Base-by-base conservation (phyloP, 2,113 vertebrate genomes). In the Chascanopsetta lugubris region DNA sequence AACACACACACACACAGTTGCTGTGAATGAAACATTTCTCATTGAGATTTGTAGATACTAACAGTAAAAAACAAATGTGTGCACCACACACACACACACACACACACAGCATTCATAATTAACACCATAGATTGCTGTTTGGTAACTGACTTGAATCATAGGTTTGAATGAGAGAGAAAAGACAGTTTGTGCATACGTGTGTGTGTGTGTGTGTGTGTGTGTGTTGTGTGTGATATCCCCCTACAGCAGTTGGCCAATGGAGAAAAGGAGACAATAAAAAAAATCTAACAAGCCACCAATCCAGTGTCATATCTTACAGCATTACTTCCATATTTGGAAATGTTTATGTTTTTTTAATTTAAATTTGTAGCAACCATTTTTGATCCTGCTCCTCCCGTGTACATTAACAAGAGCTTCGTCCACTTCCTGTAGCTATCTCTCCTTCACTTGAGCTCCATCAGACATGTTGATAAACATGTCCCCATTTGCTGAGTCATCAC, bases 371-470 rank as follows among this genome's bases (percentile, higher is more conserved):
- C 27, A 11, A 48, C 59, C 53, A 60, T 24, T 53, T 21, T 42
- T 46, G n/a, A 66, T 29, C 13, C 61, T 51, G 11, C 27, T 22
- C 40, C 61, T 21, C 21, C 25, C 34, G 26, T 43, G 74, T 77
- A 45, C 61, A 51, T 69, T 76, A 64, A 69, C 45, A 66, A 69
- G 24, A 55, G 8, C 29, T 1, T 40, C 6, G 2, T 29, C 51
- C 54, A 32, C 34, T 61, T 60, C 26, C 13, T 8, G 5, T 15
- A 22, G 32, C 66, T 59, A 36, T 73, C 69, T 61, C 45, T 12
- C 40, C 45, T 68, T 61, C 51, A 77, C 59, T 18, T 69, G 62
- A n/a, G n/a, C n/a, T 74, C 71, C 54, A n/a, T 71, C n/a, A n/a
- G n/a, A n/a, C n/a, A n/a, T n/a, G n/a, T n/a, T n/a, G n/a, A n/a